Evolutionary conservation across 2,888 invertebrate species (phyloP).

Genomic region (Eumacrocentrus americanus): DNA sequence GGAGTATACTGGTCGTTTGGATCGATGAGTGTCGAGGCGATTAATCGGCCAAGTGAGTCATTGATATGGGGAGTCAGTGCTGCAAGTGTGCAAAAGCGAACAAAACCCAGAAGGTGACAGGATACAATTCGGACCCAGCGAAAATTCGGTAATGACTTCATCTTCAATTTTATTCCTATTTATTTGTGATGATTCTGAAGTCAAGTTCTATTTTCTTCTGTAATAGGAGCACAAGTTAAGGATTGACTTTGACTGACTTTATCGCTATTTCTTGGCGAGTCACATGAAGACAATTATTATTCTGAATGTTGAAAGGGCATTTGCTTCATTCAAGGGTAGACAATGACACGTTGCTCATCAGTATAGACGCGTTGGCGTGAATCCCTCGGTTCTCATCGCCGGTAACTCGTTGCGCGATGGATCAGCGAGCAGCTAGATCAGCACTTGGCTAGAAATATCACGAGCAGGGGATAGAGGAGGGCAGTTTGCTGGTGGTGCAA

Average conservation of each 20-base stretch:
- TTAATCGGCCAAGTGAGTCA: background rate
- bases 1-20: constrained; percentile 7
- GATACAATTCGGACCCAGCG: constrained; percentile 46
- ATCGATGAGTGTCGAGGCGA: background rate
- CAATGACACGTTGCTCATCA: constrained; percentile 35
- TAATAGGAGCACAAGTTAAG: too few relatives aligned
- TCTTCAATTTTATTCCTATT: constrained; percentile 12
- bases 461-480: constrained; percentile 26
- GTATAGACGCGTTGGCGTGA: constrained; percentile 33
- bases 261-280: background rate
- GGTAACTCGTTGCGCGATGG: constrained; percentile 29
- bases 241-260: background rate
- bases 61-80: constrained; percentile 58
- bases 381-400: constrained; percentile 31
- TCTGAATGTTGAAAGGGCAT: constrained; percentile 8
- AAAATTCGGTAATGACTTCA: constrained; percentile 46
- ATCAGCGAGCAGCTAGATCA: constrained; percentile 30
- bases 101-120: constrained; percentile 42
- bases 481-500: constrained; percentile 28
- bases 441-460: constrained; percentile 39
- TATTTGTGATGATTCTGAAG: background rate
- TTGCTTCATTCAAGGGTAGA: constrained; percentile 38
- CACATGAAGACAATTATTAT: background rate
- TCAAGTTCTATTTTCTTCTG: background rate
- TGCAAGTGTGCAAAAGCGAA: constrained; percentile 59